These are phyloP conservation scores for Helicoverpa assulta DNA, from an alignment of 2,888 invertebrate genomes.

Conservation along the genomic window DNA sequence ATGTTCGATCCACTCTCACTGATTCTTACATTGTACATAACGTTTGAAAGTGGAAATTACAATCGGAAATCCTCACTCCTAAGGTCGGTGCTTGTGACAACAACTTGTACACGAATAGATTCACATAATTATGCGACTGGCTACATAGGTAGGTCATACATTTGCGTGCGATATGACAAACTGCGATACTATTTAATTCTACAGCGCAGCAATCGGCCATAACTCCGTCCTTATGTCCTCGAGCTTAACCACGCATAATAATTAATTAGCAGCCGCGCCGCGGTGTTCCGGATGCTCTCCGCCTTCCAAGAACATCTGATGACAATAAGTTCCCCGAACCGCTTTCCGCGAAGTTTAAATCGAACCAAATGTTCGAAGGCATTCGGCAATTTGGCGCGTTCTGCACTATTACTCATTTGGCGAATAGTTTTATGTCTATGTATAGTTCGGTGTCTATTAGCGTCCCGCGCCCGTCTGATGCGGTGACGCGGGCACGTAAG, in stretches of 20 bases:
- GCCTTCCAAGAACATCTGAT: constrained; percentile 43
- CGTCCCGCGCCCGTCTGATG: constrained; percentile 51
- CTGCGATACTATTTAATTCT: constrained; percentile 38
- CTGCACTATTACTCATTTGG: constrained; percentile 51
- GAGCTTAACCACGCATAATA: constrained; percentile 21
- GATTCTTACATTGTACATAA: constrained; percentile 4
- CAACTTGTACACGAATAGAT: not conserved
- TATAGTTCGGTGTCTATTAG: constrained; percentile 54
- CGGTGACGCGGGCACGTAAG: constrained; percentile 56
- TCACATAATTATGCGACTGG: constrained; percentile 11
- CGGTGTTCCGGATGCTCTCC: constrained; percentile 42
- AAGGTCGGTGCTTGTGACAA: not conserved
- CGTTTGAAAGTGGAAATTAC: constrained; percentile 20
- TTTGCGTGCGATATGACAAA: constrained; percentile 30
- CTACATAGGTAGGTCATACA: not conserved
- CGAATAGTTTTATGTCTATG: constrained; percentile 40
- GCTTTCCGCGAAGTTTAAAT: constrained; percentile 25
- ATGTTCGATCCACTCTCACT: not conserved
- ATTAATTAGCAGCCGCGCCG: constrained; percentile 35
- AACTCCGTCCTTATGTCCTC: constrained; percentile 33
- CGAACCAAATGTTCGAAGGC: constrained; percentile 38
- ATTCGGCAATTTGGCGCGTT: constrained; percentile 51
- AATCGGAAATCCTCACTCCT: constrained; percentile 10
- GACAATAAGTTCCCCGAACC: constrained; percentile 47
- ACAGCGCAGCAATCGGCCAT: constrained; percentile 31